Conservation (phyloP, 1,140 invertebrate genomes). For the Zaprionus nigranus region DNA sequence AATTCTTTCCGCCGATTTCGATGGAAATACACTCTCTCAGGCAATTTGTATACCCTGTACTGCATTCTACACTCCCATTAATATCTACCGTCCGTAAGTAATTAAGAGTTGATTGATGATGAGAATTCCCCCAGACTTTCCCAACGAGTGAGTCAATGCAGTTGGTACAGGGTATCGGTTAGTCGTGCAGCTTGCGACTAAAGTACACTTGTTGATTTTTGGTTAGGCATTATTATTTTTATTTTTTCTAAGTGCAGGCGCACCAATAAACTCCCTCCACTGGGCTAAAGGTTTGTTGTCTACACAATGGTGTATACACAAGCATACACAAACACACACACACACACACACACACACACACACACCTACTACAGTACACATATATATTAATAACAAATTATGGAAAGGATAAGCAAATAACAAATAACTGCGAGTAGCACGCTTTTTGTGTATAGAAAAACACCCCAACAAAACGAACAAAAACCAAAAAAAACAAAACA, state of each 20-base stretch:
- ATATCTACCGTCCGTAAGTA: neutral
- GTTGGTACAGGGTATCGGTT: constrained; percentile 27
- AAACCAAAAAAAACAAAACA: constrained; percentile 5
- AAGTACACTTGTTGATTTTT: constrained; percentile 21
- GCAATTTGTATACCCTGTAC: constrained; percentile 33
- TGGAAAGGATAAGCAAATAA: constrained; percentile 32
- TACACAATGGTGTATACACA: constrained; percentile 35
- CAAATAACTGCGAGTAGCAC: constrained; percentile 69
- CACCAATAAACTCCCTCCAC: constrained; percentile 70
- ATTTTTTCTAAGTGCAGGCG: constrained; percentile 58
- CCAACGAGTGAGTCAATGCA: neutral
- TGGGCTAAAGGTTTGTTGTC: constrained; percentile 55
- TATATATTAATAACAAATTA: constrained; percentile 25
- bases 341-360: constrained; percentile 19
- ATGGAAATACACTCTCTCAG: constrained; percentile 47
- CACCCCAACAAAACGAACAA: constrained; percentile 6
- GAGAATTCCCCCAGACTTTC: constrained; percentile 9
- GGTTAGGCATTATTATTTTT: constrained; percentile 5
- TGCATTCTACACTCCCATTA: neutral
- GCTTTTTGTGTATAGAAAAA: constrained; percentile 75
- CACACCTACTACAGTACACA: constrained; percentile 14
- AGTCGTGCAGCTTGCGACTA: constrained; percentile 13
- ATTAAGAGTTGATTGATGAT: neutral
- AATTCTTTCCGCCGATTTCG: constrained; percentile 44
- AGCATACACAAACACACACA: constrained; percentile 15